These are phyloP conservation scores for Hirundo rustica DNA, from an alignment of 2,797 vertebrate genomes.

Conservation along the genomic window DNA sequence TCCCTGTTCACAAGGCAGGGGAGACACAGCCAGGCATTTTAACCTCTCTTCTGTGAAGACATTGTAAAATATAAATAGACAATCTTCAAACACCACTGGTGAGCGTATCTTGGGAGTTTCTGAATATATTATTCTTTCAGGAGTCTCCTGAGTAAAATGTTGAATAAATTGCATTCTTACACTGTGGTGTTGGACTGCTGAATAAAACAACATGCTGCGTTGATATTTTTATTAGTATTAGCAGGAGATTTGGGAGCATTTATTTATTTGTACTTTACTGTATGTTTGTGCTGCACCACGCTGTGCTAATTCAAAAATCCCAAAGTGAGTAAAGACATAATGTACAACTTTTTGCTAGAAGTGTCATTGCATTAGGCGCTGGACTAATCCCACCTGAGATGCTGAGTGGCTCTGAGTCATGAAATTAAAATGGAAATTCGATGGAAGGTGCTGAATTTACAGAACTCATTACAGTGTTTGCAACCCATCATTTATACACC, in stretches of 20 bases:
- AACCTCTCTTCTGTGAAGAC: neutral
- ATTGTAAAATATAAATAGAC: neutral
- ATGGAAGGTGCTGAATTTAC: constrained; percentile 21
- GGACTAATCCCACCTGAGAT: neutral
- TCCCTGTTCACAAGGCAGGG: neutral
- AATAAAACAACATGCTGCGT: neutral
- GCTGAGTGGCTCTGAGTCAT: neutral
- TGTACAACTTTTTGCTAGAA: neutral
- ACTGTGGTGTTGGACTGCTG: neutral
- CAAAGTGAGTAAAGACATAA: neutral
- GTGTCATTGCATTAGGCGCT: neutral
- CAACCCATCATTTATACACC: neutral
- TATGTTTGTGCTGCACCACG: neutral
- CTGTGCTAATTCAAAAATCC: neutral
- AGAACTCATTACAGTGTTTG: neutral
- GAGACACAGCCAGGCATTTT: neutral
- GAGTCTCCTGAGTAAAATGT: neutral
- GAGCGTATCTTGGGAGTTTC: neutral
- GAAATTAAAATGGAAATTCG: constrained; percentile 3
- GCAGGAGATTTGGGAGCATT: neutral
- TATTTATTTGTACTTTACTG: neutral
- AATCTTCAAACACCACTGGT: neutral
- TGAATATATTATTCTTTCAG: neutral
- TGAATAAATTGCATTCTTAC: constrained; percentile 3
- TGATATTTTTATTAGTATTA: neutral